Evolutionary conservation across 2,113 vertebrate genomes (phyloP).

Genomic region (Stegostoma tigrinum): DNA sequence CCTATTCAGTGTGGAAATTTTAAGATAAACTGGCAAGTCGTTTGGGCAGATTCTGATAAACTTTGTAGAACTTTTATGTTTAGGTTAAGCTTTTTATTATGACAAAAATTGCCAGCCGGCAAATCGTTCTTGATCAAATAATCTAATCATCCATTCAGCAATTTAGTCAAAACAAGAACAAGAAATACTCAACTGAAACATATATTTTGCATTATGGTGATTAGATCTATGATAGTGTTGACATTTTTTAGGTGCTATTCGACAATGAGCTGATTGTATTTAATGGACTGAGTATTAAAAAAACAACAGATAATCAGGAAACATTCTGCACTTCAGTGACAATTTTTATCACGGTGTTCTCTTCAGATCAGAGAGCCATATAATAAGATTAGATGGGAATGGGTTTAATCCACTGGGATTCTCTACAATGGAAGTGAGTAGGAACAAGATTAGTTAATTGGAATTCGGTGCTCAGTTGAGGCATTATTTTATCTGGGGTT

Average conservation of each 20-base stretch:
- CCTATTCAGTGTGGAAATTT: not conserved
- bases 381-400: not conserved
- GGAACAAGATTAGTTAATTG: not conserved
- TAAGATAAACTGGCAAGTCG: not conserved
- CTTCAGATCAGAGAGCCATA: not conserved
- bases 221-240: not conserved
- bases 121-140: not conserved
- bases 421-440: not conserved
- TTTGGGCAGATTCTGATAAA: not conserved
- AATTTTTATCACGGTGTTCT: not conserved
- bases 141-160: conserved; percentile 14
- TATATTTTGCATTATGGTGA: conserved; percentile 7
- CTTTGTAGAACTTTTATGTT: not conserved
- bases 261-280: conserved; percentile 14
- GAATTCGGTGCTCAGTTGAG: not conserved
- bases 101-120: not conserved
- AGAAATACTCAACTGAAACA: conserved; percentile 29
- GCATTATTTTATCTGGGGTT: conserved; percentile 4
- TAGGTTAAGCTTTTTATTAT: not conserved
- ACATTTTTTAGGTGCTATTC: not conserved
- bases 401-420: not conserved
- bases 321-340: not conserved
- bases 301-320: not conserved
- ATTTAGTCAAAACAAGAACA: not conserved
- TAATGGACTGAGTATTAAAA: not conserved